Conservation (phyloP, 2,888 invertebrate species). For the Clepsis dumicolana region DNA sequence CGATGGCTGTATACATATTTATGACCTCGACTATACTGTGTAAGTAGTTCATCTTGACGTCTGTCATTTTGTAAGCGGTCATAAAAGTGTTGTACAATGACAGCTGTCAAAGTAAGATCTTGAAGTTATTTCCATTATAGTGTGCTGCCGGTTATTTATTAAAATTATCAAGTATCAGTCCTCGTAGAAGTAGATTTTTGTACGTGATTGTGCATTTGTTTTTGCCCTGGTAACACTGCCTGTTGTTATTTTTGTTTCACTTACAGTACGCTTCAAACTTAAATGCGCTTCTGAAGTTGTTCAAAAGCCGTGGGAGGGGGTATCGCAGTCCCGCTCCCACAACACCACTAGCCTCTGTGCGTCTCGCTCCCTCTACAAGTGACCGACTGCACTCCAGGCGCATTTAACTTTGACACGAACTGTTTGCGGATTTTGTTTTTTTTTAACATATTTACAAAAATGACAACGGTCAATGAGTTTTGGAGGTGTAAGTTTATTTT, state of each 20-base stretch:
- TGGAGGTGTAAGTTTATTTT: constrained; percentile 68
- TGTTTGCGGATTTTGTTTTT: no score
- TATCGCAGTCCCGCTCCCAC: no score
- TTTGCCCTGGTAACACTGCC: constrained; percentile 61
- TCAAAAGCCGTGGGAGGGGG: no score
- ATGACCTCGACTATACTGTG: no score
- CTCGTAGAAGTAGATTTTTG: constrained; percentile 52
- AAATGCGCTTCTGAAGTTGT: no score
- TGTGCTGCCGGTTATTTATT: constrained; percentile 28
- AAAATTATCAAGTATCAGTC: constrained; percentile 44
- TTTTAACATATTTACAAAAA: constrained; percentile 21
- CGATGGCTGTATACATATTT: no score
- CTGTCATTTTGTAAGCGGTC: neutral
- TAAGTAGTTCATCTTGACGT: neutral
- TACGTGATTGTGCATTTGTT: constrained; percentile 79
- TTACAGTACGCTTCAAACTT: neutral
- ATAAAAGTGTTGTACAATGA: neutral
- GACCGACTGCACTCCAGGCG: no score
- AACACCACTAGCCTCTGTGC: no score
- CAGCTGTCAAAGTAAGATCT: neutral
- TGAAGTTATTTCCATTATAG: neutral
- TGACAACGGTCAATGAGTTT: constrained; percentile 57
- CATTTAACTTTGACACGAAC: no score
- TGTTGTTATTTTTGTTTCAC: constrained; percentile 60
- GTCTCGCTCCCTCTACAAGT: no score